These are phyloP conservation scores for Drosophila mercatorum DNA, from an alignment of 2,888 invertebrate species.

Conservation along the genomic window DNA sequence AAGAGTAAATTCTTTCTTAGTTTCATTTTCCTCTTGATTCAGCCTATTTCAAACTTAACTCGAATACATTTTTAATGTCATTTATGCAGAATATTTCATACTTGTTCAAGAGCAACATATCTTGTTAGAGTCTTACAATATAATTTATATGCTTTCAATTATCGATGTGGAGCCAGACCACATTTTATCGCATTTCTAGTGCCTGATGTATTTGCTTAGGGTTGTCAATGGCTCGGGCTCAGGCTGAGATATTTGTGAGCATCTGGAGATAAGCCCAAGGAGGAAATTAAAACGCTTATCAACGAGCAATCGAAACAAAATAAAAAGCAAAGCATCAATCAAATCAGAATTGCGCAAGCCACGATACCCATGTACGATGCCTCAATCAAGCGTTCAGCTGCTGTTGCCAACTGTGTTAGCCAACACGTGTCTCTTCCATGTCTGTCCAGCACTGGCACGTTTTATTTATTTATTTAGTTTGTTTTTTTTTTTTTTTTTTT, in stretches of 20 bases:
- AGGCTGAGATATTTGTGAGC: neutral
- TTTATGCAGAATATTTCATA: too few relatives aligned
- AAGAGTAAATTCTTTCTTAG: neutral
- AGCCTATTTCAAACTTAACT: too few relatives aligned
- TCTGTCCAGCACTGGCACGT: conserved; percentile 51
- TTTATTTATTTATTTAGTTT: conserved; percentile 23
- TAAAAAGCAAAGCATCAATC: conserved; percentile 20
- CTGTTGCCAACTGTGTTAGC: conserved; percentile 26
- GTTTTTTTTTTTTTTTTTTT: conserved; percentile 47
- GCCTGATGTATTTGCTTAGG: neutral
- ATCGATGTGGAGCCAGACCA: neutral
- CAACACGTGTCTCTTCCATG: conserved; percentile 63
- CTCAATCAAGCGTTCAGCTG: conserved; percentile 1
- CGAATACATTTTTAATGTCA: too few relatives aligned
- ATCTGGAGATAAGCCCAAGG: conserved; percentile 11
- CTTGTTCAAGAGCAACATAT: neutral
- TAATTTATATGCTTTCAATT: neutral
- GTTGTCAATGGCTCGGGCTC: neutral
- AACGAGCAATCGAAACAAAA: neutral
- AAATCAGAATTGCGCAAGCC: conserved; percentile 2
- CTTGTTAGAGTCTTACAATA: neutral
- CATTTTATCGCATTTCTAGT: neutral
- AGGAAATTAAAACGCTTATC: conserved; percentile 22
- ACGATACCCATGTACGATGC: neutral
- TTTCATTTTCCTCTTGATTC: neutral